These are phyloP conservation scores for Hydriomena furcata DNA, from an alignment of 2,888 invertebrate species.

Conservation along the genomic window DNA sequence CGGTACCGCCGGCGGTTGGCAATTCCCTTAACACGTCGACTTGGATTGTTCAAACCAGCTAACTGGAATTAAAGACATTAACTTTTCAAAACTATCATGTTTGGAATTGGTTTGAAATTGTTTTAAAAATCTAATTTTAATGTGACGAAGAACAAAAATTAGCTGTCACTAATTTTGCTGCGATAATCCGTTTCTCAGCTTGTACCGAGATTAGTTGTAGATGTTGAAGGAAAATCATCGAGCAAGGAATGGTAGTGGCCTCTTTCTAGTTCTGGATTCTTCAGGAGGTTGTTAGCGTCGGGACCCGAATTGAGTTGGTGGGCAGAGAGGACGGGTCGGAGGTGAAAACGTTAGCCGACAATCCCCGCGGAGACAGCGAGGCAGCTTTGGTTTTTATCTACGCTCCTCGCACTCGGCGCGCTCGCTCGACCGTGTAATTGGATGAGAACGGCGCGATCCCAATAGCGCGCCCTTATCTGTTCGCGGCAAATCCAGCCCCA, in stretches of 20 bases:
- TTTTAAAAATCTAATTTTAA: too few species aligned
- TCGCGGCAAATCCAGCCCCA: conserved; percentile 77
- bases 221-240: conserved; percentile 17
- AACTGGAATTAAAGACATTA: conserved; percentile 25
- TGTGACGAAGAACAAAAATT: too few species aligned
- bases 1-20: conserved; percentile 39
- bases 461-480: conserved; percentile 83
- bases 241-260: conserved; percentile 12
- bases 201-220: neutral
- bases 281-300: conserved; percentile 39
- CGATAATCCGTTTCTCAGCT: neutral
- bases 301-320: conserved; percentile 51
- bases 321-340: conserved; percentile 62
- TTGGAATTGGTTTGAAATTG: neutral
- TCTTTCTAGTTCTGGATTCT: conserved; percentile 18
- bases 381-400: conserved; percentile 77
- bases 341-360: conserved; percentile 78
- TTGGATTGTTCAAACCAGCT: conserved; percentile 65
- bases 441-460: conserved; percentile 83
- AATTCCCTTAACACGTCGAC: conserved; percentile 72
- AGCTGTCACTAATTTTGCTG: neutral
- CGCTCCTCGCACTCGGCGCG: conserved; percentile 72
- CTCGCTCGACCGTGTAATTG: conserved; percentile 83
- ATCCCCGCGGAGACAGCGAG: conserved; percentile 78
- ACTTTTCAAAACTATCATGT: conserved; percentile 23